Evolutionary conservation across 2,797 vertebrate genomes (phyloP).

Genomic region (Tamandua tetradactyla): DNA sequence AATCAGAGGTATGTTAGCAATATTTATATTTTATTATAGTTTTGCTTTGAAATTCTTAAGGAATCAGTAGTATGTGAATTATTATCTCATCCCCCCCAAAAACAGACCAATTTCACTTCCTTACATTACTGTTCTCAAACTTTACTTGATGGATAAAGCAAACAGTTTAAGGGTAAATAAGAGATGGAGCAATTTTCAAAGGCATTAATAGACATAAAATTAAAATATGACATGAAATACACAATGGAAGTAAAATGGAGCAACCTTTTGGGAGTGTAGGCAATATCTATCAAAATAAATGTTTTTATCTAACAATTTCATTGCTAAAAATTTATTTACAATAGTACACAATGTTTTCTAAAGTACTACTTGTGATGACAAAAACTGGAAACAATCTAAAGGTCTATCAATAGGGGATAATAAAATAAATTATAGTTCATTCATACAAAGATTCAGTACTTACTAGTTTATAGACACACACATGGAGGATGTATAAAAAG

Average conservation of each 20-base stretch:
- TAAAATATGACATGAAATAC: constrained; percentile 1
- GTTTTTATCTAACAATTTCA: not conserved
- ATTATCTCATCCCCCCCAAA: constrained; percentile 39
- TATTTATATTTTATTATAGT: constrained; percentile 40
- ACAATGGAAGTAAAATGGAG: constrained; percentile 22
- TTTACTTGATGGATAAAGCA: constrained; percentile 10
- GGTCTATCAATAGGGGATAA: not conserved
- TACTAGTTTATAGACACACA: not conserved
- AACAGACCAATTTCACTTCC: constrained; percentile 5
- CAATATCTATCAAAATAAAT: constrained; percentile 22
- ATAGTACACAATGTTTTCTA: not conserved
- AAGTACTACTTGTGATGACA: not conserved
- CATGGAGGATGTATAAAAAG: not conserved
- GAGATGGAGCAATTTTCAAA: not conserved
- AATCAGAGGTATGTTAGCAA: constrained; percentile 6
- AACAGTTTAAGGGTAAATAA: constrained; percentile 35
- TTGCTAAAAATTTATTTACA: not conserved
- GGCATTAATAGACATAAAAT: not conserved
- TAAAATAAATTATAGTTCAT: not conserved
- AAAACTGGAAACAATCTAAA: constrained; percentile 11
- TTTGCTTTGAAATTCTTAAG: constrained; percentile 8
- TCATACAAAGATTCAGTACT: not conserved
- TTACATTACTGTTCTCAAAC: constrained; percentile 31
- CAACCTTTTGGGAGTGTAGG: not conserved
- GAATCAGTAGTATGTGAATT: constrained; percentile 7